Conservation (phyloP, 2,888 invertebrate genomes). For the Enoplolaimus lenunculus region DNA sequence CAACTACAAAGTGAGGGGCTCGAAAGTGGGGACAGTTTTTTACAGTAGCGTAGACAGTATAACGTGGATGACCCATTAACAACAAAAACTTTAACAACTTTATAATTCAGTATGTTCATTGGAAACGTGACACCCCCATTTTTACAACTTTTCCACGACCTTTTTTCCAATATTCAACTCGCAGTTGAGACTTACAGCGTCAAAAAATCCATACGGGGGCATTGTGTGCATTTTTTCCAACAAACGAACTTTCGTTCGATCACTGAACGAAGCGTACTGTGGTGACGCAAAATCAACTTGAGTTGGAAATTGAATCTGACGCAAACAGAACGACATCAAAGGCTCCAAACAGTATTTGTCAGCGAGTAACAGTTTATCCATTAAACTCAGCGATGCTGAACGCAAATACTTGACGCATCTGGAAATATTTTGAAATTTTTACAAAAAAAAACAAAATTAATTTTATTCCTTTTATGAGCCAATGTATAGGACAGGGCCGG, state of each 20-base stretch:
- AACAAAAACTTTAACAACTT: too few species aligned
- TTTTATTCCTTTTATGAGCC: too few species aligned
- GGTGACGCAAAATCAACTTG: conserved; percentile 37
- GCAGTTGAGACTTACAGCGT: not conserved
- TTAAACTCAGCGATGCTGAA: conserved; percentile 34
- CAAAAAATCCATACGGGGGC: not conserved
- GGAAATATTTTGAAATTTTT: conserved; percentile 30
- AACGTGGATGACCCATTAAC: too few species aligned
- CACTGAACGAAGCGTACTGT: conserved; percentile 36
- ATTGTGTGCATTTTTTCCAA: conserved; percentile 33
- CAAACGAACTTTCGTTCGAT: conserved; percentile 37
- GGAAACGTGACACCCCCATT: too few species aligned
- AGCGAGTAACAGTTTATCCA: conserved; percentile 39
- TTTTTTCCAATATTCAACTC: too few species aligned
- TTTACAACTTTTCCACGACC: too few species aligned
- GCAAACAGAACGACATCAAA: conserved; percentile 34
- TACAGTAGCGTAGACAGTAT: too few species aligned
- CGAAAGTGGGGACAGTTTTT: too few species aligned
- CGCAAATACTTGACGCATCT: conserved; percentile 38
- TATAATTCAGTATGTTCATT: too few species aligned
- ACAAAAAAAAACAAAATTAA: too few species aligned
- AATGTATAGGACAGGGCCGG: too few species aligned
- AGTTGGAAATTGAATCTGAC: conserved; percentile 34
- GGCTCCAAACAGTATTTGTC: conserved; percentile 38
- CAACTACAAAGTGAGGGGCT: too few species aligned